Conservation (phyloP, 2,888 invertebrate species). For the Pristionchus entomophagus region DNA sequence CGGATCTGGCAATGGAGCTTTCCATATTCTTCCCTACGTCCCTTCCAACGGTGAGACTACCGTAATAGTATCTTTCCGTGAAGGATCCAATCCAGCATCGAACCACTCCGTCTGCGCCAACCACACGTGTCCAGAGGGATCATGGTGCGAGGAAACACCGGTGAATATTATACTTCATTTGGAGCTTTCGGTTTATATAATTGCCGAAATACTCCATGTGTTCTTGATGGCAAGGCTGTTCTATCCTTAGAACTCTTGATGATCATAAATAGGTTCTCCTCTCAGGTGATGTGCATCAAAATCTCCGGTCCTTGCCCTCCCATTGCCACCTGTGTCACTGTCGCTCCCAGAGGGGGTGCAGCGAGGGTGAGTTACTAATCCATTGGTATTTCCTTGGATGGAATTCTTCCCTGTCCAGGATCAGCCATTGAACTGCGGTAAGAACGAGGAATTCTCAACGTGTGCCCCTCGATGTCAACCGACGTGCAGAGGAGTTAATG, state of each 20-base stretch:
- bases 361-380: background rate
- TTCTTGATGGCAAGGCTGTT: too few species aligned
- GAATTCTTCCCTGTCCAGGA: background rate
- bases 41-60: too few species aligned
- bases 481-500: slow-evolving; percentile 8
- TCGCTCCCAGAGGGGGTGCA: background rate
- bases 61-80: too few species aligned
- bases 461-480: background rate
- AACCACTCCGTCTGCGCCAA: background rate
- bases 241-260: background rate
- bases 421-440: background rate
- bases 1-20: background rate
- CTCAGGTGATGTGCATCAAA: background rate
- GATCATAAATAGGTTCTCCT: too few species aligned
- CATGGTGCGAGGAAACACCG: background rate
- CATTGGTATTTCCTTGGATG: background rate
- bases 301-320: background rate
- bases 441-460: background rate
- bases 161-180: background rate
- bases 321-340: slow-evolving; percentile 22
- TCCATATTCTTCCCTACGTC: background rate
- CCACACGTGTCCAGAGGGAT: slow-evolving; percentile 1
- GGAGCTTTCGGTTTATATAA: background rate
- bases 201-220: too few species aligned
- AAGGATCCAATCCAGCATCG: background rate